Conservation (phyloP, 2,797 vertebrate species). For the Karalla daura region DNA sequence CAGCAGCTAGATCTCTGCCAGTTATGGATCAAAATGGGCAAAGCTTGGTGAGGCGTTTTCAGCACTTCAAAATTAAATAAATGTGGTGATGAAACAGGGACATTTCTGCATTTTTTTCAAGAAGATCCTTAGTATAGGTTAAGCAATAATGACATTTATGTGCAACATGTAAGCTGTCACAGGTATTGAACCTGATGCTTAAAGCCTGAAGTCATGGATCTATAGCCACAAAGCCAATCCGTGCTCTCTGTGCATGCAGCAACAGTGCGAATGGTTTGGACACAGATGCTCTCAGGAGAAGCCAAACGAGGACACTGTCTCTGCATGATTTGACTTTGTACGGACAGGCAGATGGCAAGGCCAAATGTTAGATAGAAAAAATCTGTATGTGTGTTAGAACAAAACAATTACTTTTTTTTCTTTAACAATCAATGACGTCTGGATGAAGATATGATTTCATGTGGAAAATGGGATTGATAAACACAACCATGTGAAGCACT, state of each 20-base stretch:
- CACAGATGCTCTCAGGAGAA: not conserved
- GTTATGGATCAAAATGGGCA: not conserved
- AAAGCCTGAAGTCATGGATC: not conserved
- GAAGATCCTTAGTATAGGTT: not conserved
- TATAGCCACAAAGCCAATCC: constrained; percentile 8
- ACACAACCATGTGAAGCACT: not conserved
- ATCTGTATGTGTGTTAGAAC: not conserved
- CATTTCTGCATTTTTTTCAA: not conserved
- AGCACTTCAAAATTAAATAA: not conserved
- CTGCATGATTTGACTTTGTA: constrained; percentile 24
- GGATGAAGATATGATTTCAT: not conserved
- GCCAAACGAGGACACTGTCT: constrained; percentile 30
- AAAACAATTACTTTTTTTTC: not conserved
- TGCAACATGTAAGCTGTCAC: not conserved
- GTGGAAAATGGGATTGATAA: not conserved
- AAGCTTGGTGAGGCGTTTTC: not conserved
- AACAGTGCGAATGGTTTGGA: constrained; percentile 9
- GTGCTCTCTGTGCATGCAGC: not conserved
- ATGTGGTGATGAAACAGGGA: not conserved
- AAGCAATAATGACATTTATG: not conserved
- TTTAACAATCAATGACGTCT: not conserved
- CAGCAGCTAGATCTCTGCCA: constrained; percentile 4
- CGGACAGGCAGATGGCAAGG: constrained; percentile 34
- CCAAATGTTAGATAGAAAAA: constrained; percentile 25
- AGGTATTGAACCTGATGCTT: not conserved